A percentile compares a stretch with the other conserved stretches of the same genome.
Evolutionary conservation across 2,797 vertebrate species (phyloP).

Genomic region (Enteromius argenteus): DNA sequence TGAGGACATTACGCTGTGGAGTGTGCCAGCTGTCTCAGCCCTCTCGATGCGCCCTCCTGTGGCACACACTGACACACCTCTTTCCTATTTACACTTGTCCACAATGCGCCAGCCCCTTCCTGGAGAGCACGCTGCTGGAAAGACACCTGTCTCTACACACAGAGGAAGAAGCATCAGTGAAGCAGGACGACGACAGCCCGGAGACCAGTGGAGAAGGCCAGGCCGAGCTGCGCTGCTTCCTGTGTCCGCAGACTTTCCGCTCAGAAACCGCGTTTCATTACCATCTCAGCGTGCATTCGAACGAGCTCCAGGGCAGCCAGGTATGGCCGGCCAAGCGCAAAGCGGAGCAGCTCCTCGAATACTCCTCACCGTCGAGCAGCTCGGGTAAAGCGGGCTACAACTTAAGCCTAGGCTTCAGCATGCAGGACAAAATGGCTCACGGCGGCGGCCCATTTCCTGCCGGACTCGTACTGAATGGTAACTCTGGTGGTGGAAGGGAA

Average conservation of each 20-base stretch:
- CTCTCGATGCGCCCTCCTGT: constrained; percentile 90
- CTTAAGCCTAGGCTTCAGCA: constrained; percentile 61
- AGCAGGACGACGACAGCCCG: constrained; percentile 61
- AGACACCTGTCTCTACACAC: constrained; percentile 84
- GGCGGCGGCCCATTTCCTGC: constrained; percentile 52
- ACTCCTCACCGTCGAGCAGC: constrained; percentile 63
- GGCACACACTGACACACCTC: constrained; percentile 90
- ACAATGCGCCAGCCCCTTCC: constrained; percentile 87
- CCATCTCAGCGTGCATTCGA: constrained; percentile 89
- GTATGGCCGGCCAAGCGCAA: constrained; percentile 84
- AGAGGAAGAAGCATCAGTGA: constrained; percentile 78
- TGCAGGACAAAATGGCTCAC: constrained; percentile 69
- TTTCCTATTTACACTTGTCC: constrained; percentile 91
- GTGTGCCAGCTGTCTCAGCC: constrained; percentile 88
- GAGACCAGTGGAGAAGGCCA: constrained; percentile 61
- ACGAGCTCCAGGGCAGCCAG: constrained; percentile 65
- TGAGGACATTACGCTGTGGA: constrained; percentile 85
- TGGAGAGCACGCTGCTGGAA: constrained; percentile 79
- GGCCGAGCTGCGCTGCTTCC: constrained; percentile 87
- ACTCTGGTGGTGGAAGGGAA: constrained; percentile 52
- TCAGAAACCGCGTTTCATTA: constrained; percentile 87
- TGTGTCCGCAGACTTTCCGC: constrained; percentile 90
- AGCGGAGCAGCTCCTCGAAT: constrained; percentile 80
- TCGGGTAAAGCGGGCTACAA: constrained; percentile 70
- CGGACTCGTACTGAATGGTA: constrained; percentile 65